phyloP scores from a whole-genome alignment of 2,113 vertebrate genomes.

The Esox niger region DNA sequence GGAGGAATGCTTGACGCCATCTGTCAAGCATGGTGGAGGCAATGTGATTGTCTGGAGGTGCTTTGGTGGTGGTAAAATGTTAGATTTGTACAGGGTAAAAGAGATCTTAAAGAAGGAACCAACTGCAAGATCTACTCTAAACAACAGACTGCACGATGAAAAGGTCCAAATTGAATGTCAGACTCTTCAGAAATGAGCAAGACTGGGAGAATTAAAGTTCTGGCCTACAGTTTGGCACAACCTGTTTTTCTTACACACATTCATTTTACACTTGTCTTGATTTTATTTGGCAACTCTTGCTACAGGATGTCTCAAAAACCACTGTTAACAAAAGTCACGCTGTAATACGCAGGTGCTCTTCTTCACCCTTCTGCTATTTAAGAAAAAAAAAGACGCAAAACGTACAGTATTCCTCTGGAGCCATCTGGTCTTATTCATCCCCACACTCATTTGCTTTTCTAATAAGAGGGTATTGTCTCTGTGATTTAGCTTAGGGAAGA shows the following conservation, averaged over 20 bases:
- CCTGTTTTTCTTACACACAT: slow-evolving; percentile 25
- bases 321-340: no score
- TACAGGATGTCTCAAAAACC: no score
- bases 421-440: slow-evolving; percentile 51
- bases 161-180: slow-evolving; percentile 55
- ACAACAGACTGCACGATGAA: slow-evolving; percentile 50
- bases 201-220: slow-evolving; percentile 21
- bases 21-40: no score
- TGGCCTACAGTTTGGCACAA: slow-evolving; percentile 19
- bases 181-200: slow-evolving; percentile 39
- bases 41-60: no score
- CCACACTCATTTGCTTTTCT: slow-evolving; percentile 58
- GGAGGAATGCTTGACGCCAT: no score
- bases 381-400: slow-evolving; percentile 40
- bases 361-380: slow-evolving; percentile 1
- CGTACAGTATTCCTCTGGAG: not conserved
- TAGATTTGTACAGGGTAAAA: no score
- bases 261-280: not conserved
- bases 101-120: no score
- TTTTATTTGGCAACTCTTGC: no score
- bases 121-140: slow-evolving; percentile 34
- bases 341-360: not conserved
- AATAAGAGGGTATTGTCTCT: slow-evolving; percentile 56
- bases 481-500: slow-evolving; percentile 49
- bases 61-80: no score